Evolutionary conservation across 1,140 invertebrate species (phyloP).

Genomic region (Eufriesea mexicana): DNA sequence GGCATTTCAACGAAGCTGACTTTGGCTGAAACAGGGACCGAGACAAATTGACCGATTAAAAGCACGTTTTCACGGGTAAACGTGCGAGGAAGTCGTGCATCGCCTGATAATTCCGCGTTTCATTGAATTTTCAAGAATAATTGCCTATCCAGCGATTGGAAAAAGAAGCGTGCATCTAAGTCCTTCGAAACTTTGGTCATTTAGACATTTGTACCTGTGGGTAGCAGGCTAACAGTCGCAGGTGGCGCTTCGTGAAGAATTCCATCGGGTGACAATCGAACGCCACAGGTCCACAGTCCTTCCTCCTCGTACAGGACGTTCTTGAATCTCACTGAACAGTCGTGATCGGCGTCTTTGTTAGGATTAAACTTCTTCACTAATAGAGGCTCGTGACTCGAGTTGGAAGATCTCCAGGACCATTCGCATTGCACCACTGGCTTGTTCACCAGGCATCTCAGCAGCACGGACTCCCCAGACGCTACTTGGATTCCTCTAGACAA

Average conservation of each 20-base stretch:
- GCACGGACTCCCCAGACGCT: constrained; percentile 78
- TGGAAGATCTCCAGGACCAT: constrained; percentile 79
- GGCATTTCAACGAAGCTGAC: constrained; percentile 76
- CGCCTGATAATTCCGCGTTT: neutral
- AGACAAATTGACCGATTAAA: constrained; percentile 8
- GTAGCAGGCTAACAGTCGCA: constrained; percentile 77
- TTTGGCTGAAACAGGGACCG: constrained; percentile 69
- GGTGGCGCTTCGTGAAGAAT: constrained; percentile 77
- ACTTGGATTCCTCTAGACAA: constrained; percentile 79
- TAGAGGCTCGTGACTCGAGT: constrained; percentile 74
- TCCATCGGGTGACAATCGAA: constrained; percentile 73
- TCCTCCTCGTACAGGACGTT: constrained; percentile 80
- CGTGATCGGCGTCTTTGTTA: constrained; percentile 77
- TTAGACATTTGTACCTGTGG: constrained; percentile 65
- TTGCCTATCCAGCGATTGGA: too few species aligned
- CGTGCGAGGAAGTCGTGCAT: neutral
- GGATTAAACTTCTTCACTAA: constrained; percentile 77
- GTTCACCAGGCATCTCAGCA: constrained; percentile 77
- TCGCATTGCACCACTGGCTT: constrained; percentile 80
- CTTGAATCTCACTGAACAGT: constrained; percentile 80
- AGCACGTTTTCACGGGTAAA: neutral
- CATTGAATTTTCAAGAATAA: neutral
- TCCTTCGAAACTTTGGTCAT: neutral
- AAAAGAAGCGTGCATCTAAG: neutral
- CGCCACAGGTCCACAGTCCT: constrained; percentile 80